phyloP scores from a whole-genome alignment of 2,113 vertebrate species.

The Syngnathoides biaculeatus region DNA sequence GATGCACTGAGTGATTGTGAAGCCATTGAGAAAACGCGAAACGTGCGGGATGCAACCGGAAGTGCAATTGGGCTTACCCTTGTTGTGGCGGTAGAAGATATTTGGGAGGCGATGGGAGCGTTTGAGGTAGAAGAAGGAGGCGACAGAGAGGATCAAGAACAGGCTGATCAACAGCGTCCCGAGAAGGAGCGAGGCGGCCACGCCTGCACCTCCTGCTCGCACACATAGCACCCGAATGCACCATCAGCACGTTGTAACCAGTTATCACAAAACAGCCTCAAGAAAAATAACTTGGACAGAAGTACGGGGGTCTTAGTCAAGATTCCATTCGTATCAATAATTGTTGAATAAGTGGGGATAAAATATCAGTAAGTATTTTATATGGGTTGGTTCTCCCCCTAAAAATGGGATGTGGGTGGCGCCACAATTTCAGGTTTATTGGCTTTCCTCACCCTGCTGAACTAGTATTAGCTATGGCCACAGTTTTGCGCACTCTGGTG shows the following conservation, averaged over 20 bases:
- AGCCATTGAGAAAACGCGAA: neutral
- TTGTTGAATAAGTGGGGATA: too few relatives aligned
- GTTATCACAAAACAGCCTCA: neutral
- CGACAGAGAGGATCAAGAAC: conserved; percentile 88
- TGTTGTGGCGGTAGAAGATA: conserved; percentile 84
- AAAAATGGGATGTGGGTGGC: too few relatives aligned
- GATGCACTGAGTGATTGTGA: neutral
- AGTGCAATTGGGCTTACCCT: conserved; percentile 71
- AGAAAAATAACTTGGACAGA: neutral
- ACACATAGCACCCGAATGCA: conserved; percentile 1
- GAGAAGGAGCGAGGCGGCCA: conserved; percentile 86
- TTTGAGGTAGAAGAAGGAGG: conserved; percentile 96
- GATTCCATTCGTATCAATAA: too few relatives aligned
- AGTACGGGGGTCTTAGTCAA: too few relatives aligned
- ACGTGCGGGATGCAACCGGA: neutral
- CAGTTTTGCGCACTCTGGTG: too few relatives aligned
- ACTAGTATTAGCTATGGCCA: too few relatives aligned
- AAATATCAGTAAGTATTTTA: too few relatives aligned
- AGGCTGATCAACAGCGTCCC: conserved; percentile 88
- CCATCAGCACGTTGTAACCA: neutral
- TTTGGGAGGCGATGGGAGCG: conserved; percentile 83
- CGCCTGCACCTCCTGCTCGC: conserved; percentile 79
- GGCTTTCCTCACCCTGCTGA: too few relatives aligned
- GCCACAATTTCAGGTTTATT: too few relatives aligned
- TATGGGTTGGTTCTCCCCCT: too few relatives aligned